These are phyloP conservation scores for Tribolium madens DNA, from an alignment of 1,140 invertebrate species.

Conservation along the genomic window DNA sequence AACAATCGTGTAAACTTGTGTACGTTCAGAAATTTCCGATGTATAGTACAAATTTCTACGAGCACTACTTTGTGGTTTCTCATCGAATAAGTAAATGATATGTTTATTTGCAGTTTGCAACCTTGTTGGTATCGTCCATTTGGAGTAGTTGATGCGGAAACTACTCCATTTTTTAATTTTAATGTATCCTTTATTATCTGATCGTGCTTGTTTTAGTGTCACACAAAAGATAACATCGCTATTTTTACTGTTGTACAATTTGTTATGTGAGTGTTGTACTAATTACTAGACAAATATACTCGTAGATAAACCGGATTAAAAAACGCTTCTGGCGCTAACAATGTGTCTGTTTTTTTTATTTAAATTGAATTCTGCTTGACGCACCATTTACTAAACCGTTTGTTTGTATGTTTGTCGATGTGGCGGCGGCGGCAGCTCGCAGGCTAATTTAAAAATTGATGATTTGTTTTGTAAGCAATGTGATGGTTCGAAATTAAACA, in stretches of 20 bases:
- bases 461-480: conserved; percentile 10
- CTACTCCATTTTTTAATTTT: neutral
- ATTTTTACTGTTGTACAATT: neutral
- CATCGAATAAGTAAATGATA: neutral
- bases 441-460: conserved; percentile 11
- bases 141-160: neutral
- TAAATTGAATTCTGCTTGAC: neutral
- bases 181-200: neutral
- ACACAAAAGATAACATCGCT: neutral
- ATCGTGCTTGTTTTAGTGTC: neutral
- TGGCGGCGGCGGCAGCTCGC: neutral
- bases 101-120: neutral
- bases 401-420: neutral
- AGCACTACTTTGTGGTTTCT: neutral
- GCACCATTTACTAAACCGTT: neutral
- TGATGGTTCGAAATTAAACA: conserved; percentile 6
- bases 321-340: neutral
- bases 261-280: neutral
- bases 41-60: neutral
- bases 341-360: neutral
- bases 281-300: neutral
- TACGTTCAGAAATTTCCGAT: neutral
- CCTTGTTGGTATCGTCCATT: neutral
- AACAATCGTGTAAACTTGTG: too few species aligned
- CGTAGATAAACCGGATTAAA: neutral